These are phyloP conservation scores for Drosophila miranda DNA, from an alignment of 1,140 invertebrate genomes.

Conservation along the genomic window DNA sequence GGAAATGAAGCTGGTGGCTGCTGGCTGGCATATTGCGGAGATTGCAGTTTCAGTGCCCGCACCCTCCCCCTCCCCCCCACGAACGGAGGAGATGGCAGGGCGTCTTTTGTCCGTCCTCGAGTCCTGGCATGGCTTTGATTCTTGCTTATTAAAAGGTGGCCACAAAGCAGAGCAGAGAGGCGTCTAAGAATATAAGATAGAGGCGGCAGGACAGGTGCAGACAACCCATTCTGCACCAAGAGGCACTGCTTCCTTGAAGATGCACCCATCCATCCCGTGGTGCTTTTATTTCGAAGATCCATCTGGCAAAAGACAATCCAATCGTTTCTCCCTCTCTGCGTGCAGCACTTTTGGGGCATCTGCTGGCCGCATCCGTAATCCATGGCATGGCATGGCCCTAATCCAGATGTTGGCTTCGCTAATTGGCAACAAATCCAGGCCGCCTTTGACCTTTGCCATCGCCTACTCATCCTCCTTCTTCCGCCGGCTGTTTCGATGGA, in stretches of 20 bases:
- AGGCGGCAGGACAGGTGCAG: too few species aligned
- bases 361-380: not conserved
- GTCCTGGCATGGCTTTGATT: constrained; percentile 32
- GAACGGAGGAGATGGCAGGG: constrained; percentile 3
- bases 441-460: constrained; percentile 32
- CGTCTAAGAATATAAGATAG: too few species aligned
- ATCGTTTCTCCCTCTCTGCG: too few species aligned
- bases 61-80: too few species aligned
- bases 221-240: too few species aligned
- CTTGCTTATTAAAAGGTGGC: constrained; percentile 27
- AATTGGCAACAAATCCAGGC: constrained; percentile 32
- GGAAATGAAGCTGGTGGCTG: constrained; percentile 56
- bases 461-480: not conserved
- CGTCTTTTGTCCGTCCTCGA: constrained; percentile 21
- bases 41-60: constrained; percentile 45
- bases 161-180: too few species aligned
- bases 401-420: constrained; percentile 46
- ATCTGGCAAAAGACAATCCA: too few species aligned
- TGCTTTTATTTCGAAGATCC: too few species aligned
- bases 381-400: not conserved
- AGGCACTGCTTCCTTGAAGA: too few species aligned
- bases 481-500: constrained; percentile 36
- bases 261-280: too few species aligned
- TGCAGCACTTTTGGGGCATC: not conserved
- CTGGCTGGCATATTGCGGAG: constrained; percentile 59